Evolutionary conservation across 2,113 vertebrate genomes (phyloP), one percentile per base, ranked within the genome.

Genomic region (Hippocampus comes): DNA sequence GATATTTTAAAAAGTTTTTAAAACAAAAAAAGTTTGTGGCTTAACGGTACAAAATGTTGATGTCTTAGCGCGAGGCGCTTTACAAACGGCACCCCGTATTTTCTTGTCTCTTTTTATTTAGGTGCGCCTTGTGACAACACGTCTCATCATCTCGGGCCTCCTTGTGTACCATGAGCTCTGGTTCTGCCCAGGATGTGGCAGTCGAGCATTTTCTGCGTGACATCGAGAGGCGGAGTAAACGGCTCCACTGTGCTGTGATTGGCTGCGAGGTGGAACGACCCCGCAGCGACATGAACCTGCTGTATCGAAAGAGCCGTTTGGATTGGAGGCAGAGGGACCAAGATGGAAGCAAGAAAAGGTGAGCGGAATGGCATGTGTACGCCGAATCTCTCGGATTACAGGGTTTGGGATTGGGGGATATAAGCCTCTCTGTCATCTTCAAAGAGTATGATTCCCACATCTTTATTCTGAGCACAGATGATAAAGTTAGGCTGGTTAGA

Each of bases 141-240:
- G 77, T 81, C 69, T 67, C 48, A 65, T 46, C 84, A 78, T 75
- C 79, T 78, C 67, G 64, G 85, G 84, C 78, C 87, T 78, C 81
- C 82, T 83, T 90, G 90, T 90, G 88, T 93, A 94, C 91, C 91
- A 94, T 94, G 93, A 93, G 87, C 91, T 92, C 92, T 90, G 92
- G 92, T 92, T 92, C 92, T 74, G 84, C 92, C 91, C 93, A 94
- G 92, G 92, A 94, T 94, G 93, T 93, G 92, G 92, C 90, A 84
- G 92, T 94, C 89, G 92, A 93, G 89, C 89, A 92, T 90, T 94
- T 94, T 91, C 88, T 94, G 92, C 92, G 92, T 91, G 92, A 93
- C 92, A 93, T 94, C 91, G 93, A 94, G 86, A 88, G 92, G 90
- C 89, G 92, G 86, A 92, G 92, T 86, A 90, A 92, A 90, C 90